Evolutionary conservation across 2,113 vertebrate species (phyloP).

Genomic region (Pleuronectes platessa): DNA sequence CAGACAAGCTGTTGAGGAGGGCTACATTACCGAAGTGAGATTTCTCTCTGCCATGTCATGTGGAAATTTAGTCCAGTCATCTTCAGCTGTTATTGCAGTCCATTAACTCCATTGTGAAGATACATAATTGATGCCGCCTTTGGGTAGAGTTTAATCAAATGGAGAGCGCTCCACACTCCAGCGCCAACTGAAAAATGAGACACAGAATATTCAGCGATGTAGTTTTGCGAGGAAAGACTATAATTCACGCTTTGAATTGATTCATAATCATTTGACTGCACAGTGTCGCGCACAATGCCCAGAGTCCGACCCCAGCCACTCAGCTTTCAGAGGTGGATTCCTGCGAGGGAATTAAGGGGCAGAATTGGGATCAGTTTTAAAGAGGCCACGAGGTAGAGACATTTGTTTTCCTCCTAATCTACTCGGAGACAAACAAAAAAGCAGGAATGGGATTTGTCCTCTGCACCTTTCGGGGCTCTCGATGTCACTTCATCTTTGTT

Average conservation of each 20-base stretch:
- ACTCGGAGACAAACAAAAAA: constrained; percentile 20
- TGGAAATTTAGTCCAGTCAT: constrained; percentile 81
- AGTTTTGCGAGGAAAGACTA: constrained; percentile 52
- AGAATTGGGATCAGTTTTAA: constrained; percentile 25
- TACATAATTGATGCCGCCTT: constrained; percentile 82
- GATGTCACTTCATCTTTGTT: constrained; percentile 27
- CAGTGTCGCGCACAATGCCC: constrained; percentile 42
- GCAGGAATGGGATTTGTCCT: neutral
- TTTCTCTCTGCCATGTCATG: constrained; percentile 71
- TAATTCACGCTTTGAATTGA: constrained; percentile 69
- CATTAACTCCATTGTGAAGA: constrained; percentile 81
- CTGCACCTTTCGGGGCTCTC: constrained; percentile 14
- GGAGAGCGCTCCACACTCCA: constrained; percentile 68
- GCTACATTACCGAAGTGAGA: constrained; percentile 61
- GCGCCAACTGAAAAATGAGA: constrained; percentile 73
- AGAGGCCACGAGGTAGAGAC: constrained; percentile 23
- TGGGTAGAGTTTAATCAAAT: constrained; percentile 82
- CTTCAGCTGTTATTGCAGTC: constrained; percentile 77
- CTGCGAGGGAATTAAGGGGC: constrained; percentile 20
- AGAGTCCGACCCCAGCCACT: constrained; percentile 36
- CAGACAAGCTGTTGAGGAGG: constrained; percentile 56
- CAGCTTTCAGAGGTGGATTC: constrained; percentile 43
- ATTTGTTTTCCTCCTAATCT: constrained; percentile 38
- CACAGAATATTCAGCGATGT: constrained; percentile 57
- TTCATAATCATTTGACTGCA: constrained; percentile 66